Evolutionary conservation across 64 coral and sea anemone species (phyloP).

Genomic region (Stichodactyla helianthus): DNA sequence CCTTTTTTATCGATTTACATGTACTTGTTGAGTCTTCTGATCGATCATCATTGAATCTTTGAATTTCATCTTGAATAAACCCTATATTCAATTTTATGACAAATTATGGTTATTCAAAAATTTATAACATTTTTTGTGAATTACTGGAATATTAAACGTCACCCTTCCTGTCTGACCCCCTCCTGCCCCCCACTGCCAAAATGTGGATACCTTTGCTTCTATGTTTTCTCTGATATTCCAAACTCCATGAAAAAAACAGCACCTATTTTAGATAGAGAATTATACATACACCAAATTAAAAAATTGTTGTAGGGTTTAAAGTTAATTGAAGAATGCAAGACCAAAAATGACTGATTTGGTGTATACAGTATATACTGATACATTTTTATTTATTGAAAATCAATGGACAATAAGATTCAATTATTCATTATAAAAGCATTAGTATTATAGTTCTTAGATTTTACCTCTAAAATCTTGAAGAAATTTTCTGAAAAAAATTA

Average conservation of each 20-base stretch:
- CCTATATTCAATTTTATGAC: neutral
- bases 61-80: conserved; percentile 10
- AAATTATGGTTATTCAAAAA: neutral
- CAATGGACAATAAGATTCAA: no score
- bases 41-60: neutral
- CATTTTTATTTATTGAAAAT: no score
- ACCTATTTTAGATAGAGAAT: neutral
- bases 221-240: conserved; percentile 25
- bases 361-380: no score
- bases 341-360: no score
- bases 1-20: neutral
- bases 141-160: neutral
- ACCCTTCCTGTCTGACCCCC: neutral
- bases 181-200: neutral
- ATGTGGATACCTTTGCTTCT: neutral
- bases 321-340: no score
- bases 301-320: no score
- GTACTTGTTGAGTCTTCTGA: neutral
- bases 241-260: neutral
- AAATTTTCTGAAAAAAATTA: neutral
- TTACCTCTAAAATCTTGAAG: conserved; percentile 12
- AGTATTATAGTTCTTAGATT: neutral
- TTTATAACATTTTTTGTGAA: neutral
- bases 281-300: no score
- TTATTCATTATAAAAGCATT: neutral